Evolutionary conservation across 2,888 invertebrate genomes (phyloP).

Genomic region (Xanthostigma xanthostigma): DNA sequence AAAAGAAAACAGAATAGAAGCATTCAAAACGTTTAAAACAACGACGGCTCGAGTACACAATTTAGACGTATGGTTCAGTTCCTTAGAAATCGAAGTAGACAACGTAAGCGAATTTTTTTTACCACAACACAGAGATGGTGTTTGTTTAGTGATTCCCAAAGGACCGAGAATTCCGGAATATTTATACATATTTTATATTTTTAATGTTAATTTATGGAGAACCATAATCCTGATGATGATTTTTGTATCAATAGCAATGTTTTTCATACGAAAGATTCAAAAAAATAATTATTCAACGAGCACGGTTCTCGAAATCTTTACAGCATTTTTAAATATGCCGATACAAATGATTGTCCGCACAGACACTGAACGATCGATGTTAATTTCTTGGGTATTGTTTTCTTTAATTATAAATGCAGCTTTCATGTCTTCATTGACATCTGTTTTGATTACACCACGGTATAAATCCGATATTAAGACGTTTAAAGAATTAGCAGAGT

Average conservation of each 20-base stretch:
- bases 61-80: not conserved
- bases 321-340: not conserved
- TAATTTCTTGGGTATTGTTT: not conserved
- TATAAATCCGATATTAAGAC: not conserved
- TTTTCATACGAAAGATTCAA: not conserved
- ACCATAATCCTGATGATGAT: too few relatives aligned
- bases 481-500: not conserved
- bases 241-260: not conserved
- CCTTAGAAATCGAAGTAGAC: not conserved
- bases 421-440: not conserved
- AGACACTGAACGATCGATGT: not conserved
- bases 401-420: not conserved
- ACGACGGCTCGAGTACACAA: not conserved
- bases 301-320: not conserved
- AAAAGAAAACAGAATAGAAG: not conserved
- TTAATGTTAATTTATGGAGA: not conserved
- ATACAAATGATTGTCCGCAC: not conserved
- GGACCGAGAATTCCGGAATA: not conserved
- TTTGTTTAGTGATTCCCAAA: not conserved
- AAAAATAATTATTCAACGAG: not conserved
- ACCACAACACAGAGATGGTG: not conserved
- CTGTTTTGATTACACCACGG: not conserved
- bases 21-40: not conserved
- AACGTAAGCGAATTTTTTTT: not conserved
- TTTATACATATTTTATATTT: not conserved